phyloP scores from a whole-genome alignment of 1,140 invertebrate genomes.

The Cydia amplana region DNA sequence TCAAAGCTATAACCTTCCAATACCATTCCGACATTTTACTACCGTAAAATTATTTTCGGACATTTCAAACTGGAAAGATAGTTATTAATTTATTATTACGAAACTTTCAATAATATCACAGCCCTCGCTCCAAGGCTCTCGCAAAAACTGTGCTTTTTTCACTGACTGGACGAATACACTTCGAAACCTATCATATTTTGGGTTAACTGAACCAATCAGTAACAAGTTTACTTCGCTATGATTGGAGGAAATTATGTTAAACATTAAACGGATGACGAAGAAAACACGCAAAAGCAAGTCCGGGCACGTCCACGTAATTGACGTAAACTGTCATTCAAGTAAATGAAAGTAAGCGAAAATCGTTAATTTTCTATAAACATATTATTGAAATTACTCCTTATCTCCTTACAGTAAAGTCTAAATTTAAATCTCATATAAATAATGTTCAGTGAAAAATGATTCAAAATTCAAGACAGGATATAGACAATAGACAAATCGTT shows the following conservation, averaged over 20 bases:
- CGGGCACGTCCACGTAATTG: slow-evolving; percentile 31
- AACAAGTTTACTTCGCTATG: background rate
- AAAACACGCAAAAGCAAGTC: slow-evolving; percentile 5
- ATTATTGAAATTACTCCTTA: background rate
- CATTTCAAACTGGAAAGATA: slow-evolving; percentile 59
- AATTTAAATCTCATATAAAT: background rate
- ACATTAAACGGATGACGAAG: slow-evolving; percentile 3
- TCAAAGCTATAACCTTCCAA: slow-evolving; percentile 66
- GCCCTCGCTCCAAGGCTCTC: slow-evolving; percentile 24
- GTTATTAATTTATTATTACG: slow-evolving; percentile 56
- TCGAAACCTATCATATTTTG: background rate
- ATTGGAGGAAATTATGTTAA: background rate
- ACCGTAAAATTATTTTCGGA: slow-evolving; percentile 64
- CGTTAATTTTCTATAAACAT: background rate
- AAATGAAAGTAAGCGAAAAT: background rate
- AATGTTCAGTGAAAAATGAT: background rate
- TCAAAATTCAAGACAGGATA: background rate
- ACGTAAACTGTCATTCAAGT: slow-evolving; percentile 16
- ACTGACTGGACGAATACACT: slow-evolving; percentile 10
- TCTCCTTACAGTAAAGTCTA: background rate
- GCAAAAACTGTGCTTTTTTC: slow-evolving; percentile 9
- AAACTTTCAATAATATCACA: slow-evolving; percentile 52
- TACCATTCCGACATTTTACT: slow-evolving; percentile 74
- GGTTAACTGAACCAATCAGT: slow-evolving; percentile 1
- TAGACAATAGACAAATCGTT: background rate